Evolutionary conservation across 2,797 vertebrate species (phyloP).

Genomic region (Sebastes cheni): DNA sequence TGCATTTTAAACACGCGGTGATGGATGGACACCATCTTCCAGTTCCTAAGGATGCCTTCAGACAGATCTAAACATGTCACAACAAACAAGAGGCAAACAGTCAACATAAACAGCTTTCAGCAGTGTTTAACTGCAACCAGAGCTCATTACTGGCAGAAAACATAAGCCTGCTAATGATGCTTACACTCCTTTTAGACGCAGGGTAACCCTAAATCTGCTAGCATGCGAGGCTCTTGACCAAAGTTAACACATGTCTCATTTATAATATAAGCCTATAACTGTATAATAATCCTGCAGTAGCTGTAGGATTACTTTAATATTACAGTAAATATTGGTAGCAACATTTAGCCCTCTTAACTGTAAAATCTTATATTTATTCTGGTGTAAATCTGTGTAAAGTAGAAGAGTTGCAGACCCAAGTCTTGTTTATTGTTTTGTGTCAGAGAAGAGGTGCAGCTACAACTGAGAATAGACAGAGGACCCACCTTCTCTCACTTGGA

Average conservation of each 20-base stretch:
- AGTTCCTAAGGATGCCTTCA: slow-evolving; percentile 98
- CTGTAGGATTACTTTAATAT: slow-evolving; percentile 27
- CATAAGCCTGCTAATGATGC: slow-evolving; percentile 58
- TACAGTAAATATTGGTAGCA: slow-evolving; percentile 15
- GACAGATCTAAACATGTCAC: slow-evolving; percentile 96
- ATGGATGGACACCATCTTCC: slow-evolving; percentile 97
- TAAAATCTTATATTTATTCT: slow-evolving; percentile 30
- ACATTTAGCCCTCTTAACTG: slow-evolving; percentile 3
- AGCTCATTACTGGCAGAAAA: slow-evolving; percentile 25
- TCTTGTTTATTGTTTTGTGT: slow-evolving; percentile 46
- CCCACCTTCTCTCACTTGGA: slow-evolving; percentile 99
- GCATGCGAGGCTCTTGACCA: slow-evolving; percentile 18
- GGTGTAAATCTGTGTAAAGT: slow-evolving; percentile 19
- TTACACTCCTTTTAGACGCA: slow-evolving; percentile 20
- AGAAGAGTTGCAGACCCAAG: slow-evolving; percentile 27
- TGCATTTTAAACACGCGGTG: slow-evolving; percentile 98
- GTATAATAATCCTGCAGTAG: slow-evolving; percentile 20
- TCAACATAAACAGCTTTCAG: slow-evolving; percentile 69
- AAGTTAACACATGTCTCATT: slow-evolving; percentile 8
- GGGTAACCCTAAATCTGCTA: slow-evolving; percentile 3
- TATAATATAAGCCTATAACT: slow-evolving; percentile 12
- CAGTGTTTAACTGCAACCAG: slow-evolving; percentile 47
- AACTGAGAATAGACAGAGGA: slow-evolving; percentile 23
- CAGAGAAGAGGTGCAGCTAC: slow-evolving; percentile 26
- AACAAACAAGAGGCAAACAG: slow-evolving; percentile 71